Conservation (phyloP, 2,888 invertebrate genomes). For the Anoplius nigerrimus region DNA sequence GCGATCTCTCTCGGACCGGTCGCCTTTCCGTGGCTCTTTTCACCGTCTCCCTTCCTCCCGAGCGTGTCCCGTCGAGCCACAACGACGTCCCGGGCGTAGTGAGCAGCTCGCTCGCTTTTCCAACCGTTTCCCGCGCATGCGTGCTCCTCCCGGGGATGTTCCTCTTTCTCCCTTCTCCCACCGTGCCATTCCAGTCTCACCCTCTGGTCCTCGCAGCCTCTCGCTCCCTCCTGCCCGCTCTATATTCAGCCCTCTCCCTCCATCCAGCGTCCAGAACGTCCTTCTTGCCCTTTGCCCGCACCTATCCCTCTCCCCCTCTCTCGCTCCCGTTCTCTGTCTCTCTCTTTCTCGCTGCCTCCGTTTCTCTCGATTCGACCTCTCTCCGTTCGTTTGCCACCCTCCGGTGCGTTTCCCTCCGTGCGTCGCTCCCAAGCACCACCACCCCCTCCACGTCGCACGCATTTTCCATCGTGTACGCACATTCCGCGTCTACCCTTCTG, state of each 20-base stretch:
- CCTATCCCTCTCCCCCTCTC: neutral
- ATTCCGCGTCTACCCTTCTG: neutral
- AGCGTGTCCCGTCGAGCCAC: slow-evolving; percentile 16
- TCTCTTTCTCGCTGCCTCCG: neutral
- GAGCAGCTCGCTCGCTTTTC: slow-evolving; percentile 71
- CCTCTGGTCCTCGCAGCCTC: neutral
- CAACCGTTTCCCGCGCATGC: slow-evolving; percentile 70
- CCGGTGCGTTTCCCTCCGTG: too few relatives aligned
- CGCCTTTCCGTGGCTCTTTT: slow-evolving; percentile 25
- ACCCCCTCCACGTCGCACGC: neutral
- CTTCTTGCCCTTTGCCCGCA: slow-evolving; percentile 23
- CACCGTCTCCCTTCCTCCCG: slow-evolving; percentile 19
- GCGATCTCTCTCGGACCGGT: slow-evolving; percentile 27
- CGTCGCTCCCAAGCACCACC: neutral
- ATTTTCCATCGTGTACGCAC: neutral
- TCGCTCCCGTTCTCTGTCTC: slow-evolving; percentile 3
- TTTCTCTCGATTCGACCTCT: neutral
- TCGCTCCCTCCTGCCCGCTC: slow-evolving; percentile 10
- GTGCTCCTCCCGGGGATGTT: slow-evolving; percentile 53
- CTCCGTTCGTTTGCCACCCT: neutral
- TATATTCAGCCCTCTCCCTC: slow-evolving; percentile 45
- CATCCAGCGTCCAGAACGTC: slow-evolving; percentile 23
- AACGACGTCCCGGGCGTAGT: slow-evolving; percentile 73
- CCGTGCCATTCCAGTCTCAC: neutral
- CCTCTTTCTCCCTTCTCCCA: slow-evolving; percentile 15